Percentiles rank a stretch among this genome's conserved stretches.
phyloP scores from a whole-genome alignment of 2,113 vertebrate species.

The Clarias gariepinus region DNA sequence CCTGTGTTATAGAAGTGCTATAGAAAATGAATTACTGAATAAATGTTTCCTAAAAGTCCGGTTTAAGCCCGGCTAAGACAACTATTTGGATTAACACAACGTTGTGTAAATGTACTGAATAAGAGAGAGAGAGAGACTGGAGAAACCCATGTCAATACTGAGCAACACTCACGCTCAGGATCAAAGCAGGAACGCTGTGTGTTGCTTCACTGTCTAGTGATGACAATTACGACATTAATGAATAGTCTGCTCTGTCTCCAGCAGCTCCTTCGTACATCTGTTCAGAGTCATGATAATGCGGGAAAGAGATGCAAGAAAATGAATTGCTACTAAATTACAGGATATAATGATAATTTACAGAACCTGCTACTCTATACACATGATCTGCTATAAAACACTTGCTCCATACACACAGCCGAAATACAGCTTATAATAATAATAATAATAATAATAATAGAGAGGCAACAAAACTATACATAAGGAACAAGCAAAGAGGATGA shows the following conservation, averaged over 20 bases:
- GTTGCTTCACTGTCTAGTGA: background rate
- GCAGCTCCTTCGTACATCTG: no score
- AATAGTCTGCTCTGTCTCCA: no score
- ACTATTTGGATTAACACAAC: no score
- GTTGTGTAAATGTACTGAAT: background rate
- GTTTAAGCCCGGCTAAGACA: no score
- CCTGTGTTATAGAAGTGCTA: no score
- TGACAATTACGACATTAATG: no score
- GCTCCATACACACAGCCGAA: no score
- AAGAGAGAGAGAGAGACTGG: background rate
- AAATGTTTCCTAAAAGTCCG: no score
- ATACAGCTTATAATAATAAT: no score
- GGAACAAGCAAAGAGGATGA: background rate
- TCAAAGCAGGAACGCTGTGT: background rate
- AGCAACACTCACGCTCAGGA: background rate
- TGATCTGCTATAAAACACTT: background rate
- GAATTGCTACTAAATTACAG: background rate
- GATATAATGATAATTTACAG: background rate
- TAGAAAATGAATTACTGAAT: no score
- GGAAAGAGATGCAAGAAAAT: background rate
- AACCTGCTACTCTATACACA: background rate
- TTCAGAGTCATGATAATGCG: no score
- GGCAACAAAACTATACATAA: background rate
- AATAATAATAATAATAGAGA: no score
- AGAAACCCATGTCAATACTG: background rate